Evolutionary conservation across 2,888 invertebrate species (phyloP).

Genomic region (Clivina fossor): DNA sequence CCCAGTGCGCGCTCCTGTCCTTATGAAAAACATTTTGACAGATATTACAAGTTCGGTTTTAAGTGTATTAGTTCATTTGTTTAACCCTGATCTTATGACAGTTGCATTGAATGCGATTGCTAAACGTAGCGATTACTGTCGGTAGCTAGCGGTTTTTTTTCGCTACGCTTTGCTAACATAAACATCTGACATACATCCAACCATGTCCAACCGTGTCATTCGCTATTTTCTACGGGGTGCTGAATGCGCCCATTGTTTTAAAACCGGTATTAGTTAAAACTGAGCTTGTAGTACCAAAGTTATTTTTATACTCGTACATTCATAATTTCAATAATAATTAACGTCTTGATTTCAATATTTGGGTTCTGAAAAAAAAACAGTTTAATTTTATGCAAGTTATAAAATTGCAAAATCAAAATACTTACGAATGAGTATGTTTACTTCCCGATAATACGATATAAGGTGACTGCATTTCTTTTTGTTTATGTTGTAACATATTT

Average conservation of each 20-base stretch:
- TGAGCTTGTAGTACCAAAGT: too few species aligned
- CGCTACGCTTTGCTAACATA: neutral
- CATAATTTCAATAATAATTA: slow-evolving; percentile 34
- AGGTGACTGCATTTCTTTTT: slow-evolving; percentile 90
- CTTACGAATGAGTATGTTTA: slow-evolving; percentile 65
- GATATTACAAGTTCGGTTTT: too few species aligned
- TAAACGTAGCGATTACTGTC: too few species aligned
- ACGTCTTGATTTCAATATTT: slow-evolving; percentile 53
- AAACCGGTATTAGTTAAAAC: neutral
- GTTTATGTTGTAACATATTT: slow-evolving; percentile 92
- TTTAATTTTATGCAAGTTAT: slow-evolving; percentile 3
- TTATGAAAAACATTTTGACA: too few species aligned
- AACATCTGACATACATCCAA: too few species aligned
- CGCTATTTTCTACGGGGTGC: too few species aligned
- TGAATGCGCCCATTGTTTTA: neutral
- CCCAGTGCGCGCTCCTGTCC: too few species aligned
- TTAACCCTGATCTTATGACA: too few species aligned
- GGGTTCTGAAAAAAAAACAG: slow-evolving; percentile 48
- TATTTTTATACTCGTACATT: neutral
- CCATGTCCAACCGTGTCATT: too few species aligned
- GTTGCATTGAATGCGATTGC: too few species aligned
- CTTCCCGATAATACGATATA: slow-evolving; percentile 91
- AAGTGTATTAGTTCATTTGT: too few species aligned
- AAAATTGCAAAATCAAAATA: slow-evolving; percentile 21
- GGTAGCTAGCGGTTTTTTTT: too few species aligned